Percentiles rank a stretch among this genome's conserved stretches.
Conservation (phyloP, 2,888 invertebrate genomes). For the Neoascia interrupta region DNA sequence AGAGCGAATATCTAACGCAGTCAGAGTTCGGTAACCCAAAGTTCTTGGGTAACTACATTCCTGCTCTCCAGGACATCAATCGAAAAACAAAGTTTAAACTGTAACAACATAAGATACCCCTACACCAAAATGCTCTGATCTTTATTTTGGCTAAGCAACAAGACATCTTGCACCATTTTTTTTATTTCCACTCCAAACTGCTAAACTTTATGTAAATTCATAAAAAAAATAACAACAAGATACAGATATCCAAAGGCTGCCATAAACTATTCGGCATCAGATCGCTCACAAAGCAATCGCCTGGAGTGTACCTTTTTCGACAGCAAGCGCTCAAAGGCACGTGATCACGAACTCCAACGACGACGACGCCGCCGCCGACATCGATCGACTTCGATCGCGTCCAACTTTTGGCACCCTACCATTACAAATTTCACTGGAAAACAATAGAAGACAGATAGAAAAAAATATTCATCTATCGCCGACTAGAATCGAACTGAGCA, state of each 20-base stretch:
- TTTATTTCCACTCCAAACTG: constrained; percentile 14
- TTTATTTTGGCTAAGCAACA: constrained; percentile 2
- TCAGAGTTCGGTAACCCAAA: not conserved
- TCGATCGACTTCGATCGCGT: constrained; percentile 27
- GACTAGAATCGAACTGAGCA: constrained; percentile 33
- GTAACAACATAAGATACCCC: constrained; percentile 8
- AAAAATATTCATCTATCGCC: constrained; percentile 18
- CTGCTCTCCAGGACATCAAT: constrained; percentile 15
- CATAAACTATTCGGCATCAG: constrained; percentile 63
- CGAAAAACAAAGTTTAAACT: constrained; percentile 35
- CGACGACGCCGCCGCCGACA: constrained; percentile 6
- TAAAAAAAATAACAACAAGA: constrained; percentile 54
- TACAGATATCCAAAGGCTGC: constrained; percentile 58
- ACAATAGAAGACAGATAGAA: constrained; percentile 51
- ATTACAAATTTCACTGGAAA: constrained; percentile 59
- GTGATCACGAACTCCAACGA: constrained; percentile 60
- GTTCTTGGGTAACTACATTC: constrained; percentile 13
- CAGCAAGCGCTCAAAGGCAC: constrained; percentile 46
- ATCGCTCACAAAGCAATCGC: constrained; percentile 67
- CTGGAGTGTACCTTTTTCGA: constrained; percentile 55
- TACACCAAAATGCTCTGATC: not conserved
- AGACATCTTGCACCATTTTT: constrained; percentile 29
- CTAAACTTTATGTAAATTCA: constrained; percentile 11
- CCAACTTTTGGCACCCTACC: constrained; percentile 60
- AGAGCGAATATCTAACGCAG: not conserved